Evolutionary conservation across 2,797 vertebrate genomes (phyloP).

Genomic region (Hydrolagus colliei): DNA sequence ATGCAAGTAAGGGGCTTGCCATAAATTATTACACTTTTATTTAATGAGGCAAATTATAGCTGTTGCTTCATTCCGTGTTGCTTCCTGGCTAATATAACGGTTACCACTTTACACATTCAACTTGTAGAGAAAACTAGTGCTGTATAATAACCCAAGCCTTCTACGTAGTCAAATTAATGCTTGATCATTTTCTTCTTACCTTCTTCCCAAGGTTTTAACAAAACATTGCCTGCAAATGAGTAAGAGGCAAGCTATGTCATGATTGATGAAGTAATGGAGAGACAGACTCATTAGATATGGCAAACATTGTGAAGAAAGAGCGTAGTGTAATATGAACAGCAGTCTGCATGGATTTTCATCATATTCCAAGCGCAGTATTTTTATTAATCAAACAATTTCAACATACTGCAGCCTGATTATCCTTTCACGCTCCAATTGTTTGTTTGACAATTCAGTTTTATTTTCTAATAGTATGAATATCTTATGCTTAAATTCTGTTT

Average conservation of each 20-base stretch:
- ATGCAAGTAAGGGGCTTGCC: background rate
- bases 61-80: background rate
- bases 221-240: background rate
- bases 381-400: background rate
- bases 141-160: background rate
- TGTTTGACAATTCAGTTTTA: background rate
- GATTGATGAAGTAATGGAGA: constrained; percentile 2
- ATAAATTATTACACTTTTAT: background rate
- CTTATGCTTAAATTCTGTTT: background rate
- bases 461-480: background rate
- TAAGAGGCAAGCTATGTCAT: background rate
- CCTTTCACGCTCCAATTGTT: background rate
- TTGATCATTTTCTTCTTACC: background rate
- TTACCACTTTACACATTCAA: background rate
- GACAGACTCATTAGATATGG: constrained; percentile 6
- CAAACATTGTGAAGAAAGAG: background rate
- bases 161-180: background rate
- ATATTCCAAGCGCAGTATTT: background rate
- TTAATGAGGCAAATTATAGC: background rate
- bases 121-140: background rate
- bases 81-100: background rate
- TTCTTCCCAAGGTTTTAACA: background rate
- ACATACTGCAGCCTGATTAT: background rate
- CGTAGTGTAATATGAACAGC: background rate
- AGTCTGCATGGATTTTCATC: background rate